These are phyloP conservation scores for Coecobrya sp. DNA, from an alignment of 2,888 invertebrate species.

Conservation along the genomic window DNA sequence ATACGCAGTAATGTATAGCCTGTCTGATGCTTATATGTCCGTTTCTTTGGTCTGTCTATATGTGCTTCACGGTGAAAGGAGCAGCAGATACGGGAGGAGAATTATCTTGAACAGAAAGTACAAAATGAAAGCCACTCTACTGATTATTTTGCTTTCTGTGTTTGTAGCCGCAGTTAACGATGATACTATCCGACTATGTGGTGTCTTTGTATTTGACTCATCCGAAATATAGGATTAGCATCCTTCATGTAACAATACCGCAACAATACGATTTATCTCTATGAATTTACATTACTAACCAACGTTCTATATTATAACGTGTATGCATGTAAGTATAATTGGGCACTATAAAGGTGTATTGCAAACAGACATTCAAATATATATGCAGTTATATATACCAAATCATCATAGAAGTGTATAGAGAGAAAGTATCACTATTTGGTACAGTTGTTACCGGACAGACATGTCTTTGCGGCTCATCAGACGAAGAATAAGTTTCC, in stretches of 20 bases:
- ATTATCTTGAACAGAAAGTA: not conserved
- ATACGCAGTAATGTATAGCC: not conserved
- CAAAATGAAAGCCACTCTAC: not conserved
- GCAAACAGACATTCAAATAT: not conserved
- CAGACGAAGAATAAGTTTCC: conserved; percentile 85
- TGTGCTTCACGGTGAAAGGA: not conserved
- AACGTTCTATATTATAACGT: no score
- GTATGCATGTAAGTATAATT: not conserved
- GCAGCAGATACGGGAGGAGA: conserved; percentile 7
- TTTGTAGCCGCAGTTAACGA: not conserved
- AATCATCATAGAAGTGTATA: not conserved
- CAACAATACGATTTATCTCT: not conserved
- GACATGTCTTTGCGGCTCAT: conserved; percentile 83
- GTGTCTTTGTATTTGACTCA: not conserved
- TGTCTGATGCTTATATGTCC: not conserved
- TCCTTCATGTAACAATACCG: not conserved
- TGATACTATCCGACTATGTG: not conserved
- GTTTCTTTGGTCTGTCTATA: not conserved
- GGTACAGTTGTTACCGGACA: conserved; percentile 76
- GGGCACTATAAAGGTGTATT: not conserved
- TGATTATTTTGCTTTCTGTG: conserved; percentile 20
- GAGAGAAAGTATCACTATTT: not conserved
- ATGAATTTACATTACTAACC: not conserved
- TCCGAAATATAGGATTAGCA: not conserved
- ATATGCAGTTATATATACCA: not conserved